Evolutionary conservation across 2,113 vertebrate species (phyloP).

Genomic region (Tenrec ecaudatus): DNA sequence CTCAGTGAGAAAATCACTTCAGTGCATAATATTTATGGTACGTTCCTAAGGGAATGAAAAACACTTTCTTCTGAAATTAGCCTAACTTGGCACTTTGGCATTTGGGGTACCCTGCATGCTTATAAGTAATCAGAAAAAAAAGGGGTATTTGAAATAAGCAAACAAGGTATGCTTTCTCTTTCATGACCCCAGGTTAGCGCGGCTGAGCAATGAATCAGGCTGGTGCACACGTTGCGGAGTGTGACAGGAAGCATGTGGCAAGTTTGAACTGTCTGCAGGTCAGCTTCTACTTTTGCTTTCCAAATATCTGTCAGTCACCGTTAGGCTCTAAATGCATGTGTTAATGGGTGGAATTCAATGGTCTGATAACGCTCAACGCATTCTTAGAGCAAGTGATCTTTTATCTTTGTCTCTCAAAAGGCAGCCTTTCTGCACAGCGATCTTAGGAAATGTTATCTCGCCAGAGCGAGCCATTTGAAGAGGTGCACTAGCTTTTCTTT

Average conservation of each 20-base stretch:
- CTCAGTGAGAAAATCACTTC: neutral
- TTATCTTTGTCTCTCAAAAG: constrained; percentile 11
- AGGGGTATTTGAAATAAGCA: constrained; percentile 58
- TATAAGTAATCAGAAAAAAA: constrained; percentile 48
- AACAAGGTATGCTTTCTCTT: constrained; percentile 53
- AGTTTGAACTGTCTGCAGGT: constrained; percentile 75
- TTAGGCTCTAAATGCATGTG: constrained; percentile 55
- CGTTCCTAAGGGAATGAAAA: neutral
- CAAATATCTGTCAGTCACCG: constrained; percentile 74
- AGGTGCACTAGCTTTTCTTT: neutral
- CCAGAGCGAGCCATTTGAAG: neutral
- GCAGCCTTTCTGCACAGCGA: neutral
- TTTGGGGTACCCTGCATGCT: constrained; percentile 36
- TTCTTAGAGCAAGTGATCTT: constrained; percentile 1
- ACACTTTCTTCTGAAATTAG: neutral
- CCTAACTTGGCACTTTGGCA: constrained; percentile 24
- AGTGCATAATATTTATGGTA: constrained; percentile 35
- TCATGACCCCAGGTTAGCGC: constrained; percentile 56
- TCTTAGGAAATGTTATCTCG: neutral
- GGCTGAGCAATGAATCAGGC: constrained; percentile 64
- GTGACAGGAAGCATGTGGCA: constrained; percentile 71
- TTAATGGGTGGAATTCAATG: constrained; percentile 51
- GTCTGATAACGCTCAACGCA: constrained; percentile 45
- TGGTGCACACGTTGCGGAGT: constrained; percentile 33
- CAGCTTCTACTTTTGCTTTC: constrained; percentile 64